Evolutionary conservation across 92 coral and sea anemone genomes (phyloP), one percentile per base, ranked within the genome.

Genomic region (Muricea muricata): DNA sequence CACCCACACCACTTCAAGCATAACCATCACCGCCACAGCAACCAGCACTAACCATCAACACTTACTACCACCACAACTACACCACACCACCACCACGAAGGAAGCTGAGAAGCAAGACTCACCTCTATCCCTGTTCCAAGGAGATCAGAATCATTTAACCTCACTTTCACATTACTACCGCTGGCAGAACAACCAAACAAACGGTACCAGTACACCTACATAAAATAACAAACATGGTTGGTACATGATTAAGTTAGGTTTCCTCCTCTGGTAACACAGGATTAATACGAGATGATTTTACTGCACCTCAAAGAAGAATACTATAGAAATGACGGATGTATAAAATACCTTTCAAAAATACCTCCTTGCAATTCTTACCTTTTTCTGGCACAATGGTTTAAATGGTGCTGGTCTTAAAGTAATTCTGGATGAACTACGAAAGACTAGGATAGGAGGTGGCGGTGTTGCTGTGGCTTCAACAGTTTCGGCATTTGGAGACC

Each of bases 121-220:
- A 95, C 98, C 98, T 96, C 99, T 63, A 93, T 94, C 28, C 98
- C 99, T 63, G 99, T 92, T 14, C 99, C 99, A 2, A 85, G 89
- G 0, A 96, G 94, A 88, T 96, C 98, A 73, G 94, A 92, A 72
- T 96, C 99, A 82, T 96, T 96, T 17, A 96, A 85, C 45, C 99
- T 87, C 31, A 93, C 99, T 88, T 96, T 96, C 6, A 96, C 93
- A 75, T 96, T 96, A 46, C 93, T 91, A 39, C 99, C 97, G 65
- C 90, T 93, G 25, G 99, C 99, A 42, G 97, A 93, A 32, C 98
- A 84, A 58, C 92, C 99, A 83, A 96, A 96, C 45, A 93, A 84
- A 46, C 99, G 94, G 54, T 96, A 96, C 99, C 99, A 96, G 30
- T 92, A 94, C 20, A 92, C 99, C 99, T 96, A 67, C 17, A 84